Evolutionary conservation across 2,797 vertebrate species (phyloP).

Genomic region (Nannoperca obscura): DNA sequence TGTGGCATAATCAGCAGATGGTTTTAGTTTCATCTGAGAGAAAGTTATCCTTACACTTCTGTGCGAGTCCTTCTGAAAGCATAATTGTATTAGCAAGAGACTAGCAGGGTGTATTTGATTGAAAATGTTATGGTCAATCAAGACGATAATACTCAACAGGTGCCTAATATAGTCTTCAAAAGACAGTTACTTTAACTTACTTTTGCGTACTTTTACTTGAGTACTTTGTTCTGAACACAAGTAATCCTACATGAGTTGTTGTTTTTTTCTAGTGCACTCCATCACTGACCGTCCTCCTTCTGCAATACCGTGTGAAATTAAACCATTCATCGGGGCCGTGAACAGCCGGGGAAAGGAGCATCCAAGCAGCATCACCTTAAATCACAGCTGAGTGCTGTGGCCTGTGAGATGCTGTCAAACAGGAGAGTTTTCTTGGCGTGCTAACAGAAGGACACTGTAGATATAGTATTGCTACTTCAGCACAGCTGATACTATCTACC

Average conservation of each 20-base stretch:
- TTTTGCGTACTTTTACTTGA: background rate
- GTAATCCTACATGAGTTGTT: background rate
- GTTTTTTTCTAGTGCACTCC: background rate
- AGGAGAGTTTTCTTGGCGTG: slow-evolving; percentile 20
- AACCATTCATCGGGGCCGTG: background rate
- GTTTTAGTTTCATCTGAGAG: background rate
- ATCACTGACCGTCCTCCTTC: background rate
- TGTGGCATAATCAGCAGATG: too few relatives aligned
- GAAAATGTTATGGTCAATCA: too few relatives aligned
- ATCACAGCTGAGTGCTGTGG: slow-evolving; percentile 25
- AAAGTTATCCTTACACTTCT: background rate
- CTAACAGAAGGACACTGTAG: background rate
- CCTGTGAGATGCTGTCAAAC: slow-evolving; percentile 48
- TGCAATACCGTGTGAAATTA: background rate
- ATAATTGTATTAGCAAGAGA: too few relatives aligned
- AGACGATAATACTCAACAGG: too few relatives aligned
- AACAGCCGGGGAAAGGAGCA: background rate
- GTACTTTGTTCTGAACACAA: background rate
- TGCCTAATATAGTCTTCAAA: background rate
- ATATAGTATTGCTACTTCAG: background rate
- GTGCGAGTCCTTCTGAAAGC: background rate
- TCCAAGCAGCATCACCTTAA: background rate
- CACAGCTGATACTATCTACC: too few relatives aligned
- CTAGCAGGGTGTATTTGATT: background rate
- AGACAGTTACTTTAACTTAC: background rate